Conservation (phyloP, 2,113 vertebrate genomes). For the Nothobranchius kuhntae region DNA sequence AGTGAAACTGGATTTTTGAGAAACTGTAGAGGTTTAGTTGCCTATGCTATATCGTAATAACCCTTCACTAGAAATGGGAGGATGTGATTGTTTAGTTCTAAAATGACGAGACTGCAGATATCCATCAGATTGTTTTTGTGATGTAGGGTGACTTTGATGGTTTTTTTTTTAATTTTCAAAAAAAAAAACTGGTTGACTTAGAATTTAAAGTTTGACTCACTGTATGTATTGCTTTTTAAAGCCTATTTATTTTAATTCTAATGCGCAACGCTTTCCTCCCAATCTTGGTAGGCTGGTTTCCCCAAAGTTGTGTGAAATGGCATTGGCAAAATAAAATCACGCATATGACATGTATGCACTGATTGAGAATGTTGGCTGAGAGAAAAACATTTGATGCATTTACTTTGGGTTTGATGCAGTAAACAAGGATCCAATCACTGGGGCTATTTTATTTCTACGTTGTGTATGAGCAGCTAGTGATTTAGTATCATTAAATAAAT, state of each 20-base stretch:
- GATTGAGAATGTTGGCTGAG: constrained; percentile 70
- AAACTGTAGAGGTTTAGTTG: constrained; percentile 71
- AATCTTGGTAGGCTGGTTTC: constrained; percentile 78
- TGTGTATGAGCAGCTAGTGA: constrained; percentile 81
- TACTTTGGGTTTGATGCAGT: constrained; percentile 77
- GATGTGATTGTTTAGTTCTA: constrained; percentile 74
- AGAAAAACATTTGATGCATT: constrained; percentile 77
- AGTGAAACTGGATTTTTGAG: constrained; percentile 71
- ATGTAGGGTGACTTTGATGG: constrained; percentile 71
- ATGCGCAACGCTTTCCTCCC: constrained; percentile 74
- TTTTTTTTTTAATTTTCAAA: constrained; percentile 11
- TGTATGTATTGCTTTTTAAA: constrained; percentile 77
- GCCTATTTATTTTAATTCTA: constrained; percentile 79
- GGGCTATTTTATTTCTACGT: constrained; percentile 66
- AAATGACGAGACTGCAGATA: constrained; percentile 59
- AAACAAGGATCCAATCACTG: constrained; percentile 79
- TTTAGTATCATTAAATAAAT: constrained; percentile 81
- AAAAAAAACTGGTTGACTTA: constrained; percentile 64
- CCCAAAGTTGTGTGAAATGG: constrained; percentile 80
- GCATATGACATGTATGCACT: constrained; percentile 73
- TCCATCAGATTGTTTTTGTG: constrained; percentile 69
- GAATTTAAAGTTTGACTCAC: constrained; percentile 78
- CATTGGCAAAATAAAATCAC: constrained; percentile 77
- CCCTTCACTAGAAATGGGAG: constrained; percentile 75
- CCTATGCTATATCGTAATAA: constrained; percentile 71